Evolutionary conservation across 2,888 invertebrate genomes (phyloP), one percentile per base, ranked within the genome.

Genomic region (Coecobrya sp.): DNA sequence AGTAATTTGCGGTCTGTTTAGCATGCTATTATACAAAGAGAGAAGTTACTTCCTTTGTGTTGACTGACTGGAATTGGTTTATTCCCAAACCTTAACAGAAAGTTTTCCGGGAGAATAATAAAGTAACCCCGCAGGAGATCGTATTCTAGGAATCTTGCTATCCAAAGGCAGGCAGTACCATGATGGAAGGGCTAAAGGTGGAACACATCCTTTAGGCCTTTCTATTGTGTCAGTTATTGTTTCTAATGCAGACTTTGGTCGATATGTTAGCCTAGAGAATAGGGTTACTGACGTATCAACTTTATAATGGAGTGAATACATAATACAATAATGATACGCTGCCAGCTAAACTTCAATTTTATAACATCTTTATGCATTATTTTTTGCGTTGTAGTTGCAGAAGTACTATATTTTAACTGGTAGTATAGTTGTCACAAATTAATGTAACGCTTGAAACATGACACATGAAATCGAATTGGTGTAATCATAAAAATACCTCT

Each of bases 111-210:
- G 89, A 25, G 92, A 84, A 81, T 85, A 93, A 68, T 91, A 89
- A 49, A 84, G 25, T 16, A 88, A 62, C 25, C 73, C 90, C 27
- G 22, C 65, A n/a, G 93, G 93, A 27, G 87, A 85, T 52, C 84
- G 86, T 1, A 95, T 88, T 2, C 19, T 7, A 10, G 94, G 94
- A 30, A 95, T 92, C 86, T 94, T 95, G 8, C 62, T 27, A 65
- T 91, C 87, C 30, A 95, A 52, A 7, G 93, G 91, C 22, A 94
- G 30, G 1, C 90, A 62, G 10, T 90, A 89, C 94, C 94, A 95
- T 13, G 81, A 11, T 8, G 94, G 94, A 13, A 95, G 84, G 59
- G 92, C 89, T 3, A 90, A 79, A 25, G 89, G 89, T 13, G 94
- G 94, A 0, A 95, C 89, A 45, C 79, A 84, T 8, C 94, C 93